Evolutionary conservation across 2,888 invertebrate genomes (phyloP).

Genomic region (Esperia sulphurella): DNA sequence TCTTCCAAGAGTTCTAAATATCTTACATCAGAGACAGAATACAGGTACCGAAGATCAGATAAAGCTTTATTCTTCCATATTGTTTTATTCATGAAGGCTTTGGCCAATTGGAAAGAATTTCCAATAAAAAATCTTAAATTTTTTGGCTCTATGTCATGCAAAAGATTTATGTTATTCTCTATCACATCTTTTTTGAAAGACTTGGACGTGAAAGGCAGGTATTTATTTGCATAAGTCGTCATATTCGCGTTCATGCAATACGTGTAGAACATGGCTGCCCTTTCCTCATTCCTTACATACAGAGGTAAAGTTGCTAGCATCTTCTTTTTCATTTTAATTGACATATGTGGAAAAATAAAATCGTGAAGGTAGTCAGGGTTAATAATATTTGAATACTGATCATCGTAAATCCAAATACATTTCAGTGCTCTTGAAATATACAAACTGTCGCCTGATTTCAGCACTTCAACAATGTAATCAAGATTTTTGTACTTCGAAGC

Average conservation of each 20-base stretch:
- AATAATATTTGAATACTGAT: slow-evolving; percentile 33
- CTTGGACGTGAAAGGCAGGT: slow-evolving; percentile 38
- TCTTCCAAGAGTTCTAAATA: slow-evolving; percentile 32
- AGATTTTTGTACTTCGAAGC: slow-evolving; percentile 45
- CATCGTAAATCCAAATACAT: slow-evolving; percentile 42
- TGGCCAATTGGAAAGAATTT: slow-evolving; percentile 34
- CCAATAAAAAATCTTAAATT: slow-evolving; percentile 33
- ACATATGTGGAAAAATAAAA: slow-evolving; percentile 51
- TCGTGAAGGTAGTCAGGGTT: slow-evolving; percentile 41
- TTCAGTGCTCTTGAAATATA: slow-evolving; percentile 48
- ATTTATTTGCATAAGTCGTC: slow-evolving; percentile 36
- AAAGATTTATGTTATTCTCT: slow-evolving; percentile 10
- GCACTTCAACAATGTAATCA: slow-evolving; percentile 41
- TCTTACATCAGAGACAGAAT: slow-evolving; percentile 21
- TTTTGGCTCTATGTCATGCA: slow-evolving; percentile 2
- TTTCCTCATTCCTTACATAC: slow-evolving; percentile 30
- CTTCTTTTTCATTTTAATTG: slow-evolving; percentile 50
- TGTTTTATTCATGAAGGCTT: slow-evolving; percentile 17
- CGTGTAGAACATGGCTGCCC: slow-evolving; percentile 36
- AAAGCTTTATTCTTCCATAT: slow-evolving; percentile 8
- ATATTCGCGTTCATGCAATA: slow-evolving; percentile 36
- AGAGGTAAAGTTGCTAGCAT: slow-evolving; percentile 33
- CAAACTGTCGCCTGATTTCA: slow-evolving; percentile 49
- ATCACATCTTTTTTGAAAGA: slow-evolving; percentile 37
- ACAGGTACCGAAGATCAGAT: slow-evolving; percentile 22